Conservation (phyloP, 2,888 invertebrate species). For the Kryphioiulus occultus region DNA sequence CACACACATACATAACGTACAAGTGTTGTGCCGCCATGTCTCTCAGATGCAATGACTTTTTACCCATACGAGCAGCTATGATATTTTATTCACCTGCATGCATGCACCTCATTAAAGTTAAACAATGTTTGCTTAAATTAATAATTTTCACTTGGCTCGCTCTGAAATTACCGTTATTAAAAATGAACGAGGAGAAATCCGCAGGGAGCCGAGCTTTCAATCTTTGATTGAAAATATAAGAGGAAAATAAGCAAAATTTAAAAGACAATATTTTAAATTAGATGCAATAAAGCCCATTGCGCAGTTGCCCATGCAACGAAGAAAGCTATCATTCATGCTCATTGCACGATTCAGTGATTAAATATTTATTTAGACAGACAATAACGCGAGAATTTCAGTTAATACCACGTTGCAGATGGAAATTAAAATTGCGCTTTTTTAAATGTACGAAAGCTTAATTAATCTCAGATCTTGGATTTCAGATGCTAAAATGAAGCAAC, state of each 20-base stretch:
- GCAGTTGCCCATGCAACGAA: not conserved
- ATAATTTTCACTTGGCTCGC: constrained; percentile 33
- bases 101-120: not conserved
- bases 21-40: not conserved
- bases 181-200: not conserved
- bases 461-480: no score
- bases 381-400: not conserved
- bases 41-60: not conserved
- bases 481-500: no score
- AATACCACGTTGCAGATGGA: no score
- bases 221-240: not conserved
- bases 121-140: constrained; percentile 4
- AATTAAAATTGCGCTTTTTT: not conserved
- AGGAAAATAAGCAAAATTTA: not conserved
- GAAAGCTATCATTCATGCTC: not conserved
- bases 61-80: not conserved
- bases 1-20: no score
- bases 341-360: not conserved
- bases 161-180: constrained; percentile 2
- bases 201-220: not conserved
- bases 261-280: not conserved
- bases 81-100: not conserved
- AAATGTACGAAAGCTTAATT: not conserved
- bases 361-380: not conserved
- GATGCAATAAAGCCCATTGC: not conserved